Evolutionary conservation across 2,888 invertebrate genomes (phyloP).

Genomic region (Gymnocheta viridis): DNA sequence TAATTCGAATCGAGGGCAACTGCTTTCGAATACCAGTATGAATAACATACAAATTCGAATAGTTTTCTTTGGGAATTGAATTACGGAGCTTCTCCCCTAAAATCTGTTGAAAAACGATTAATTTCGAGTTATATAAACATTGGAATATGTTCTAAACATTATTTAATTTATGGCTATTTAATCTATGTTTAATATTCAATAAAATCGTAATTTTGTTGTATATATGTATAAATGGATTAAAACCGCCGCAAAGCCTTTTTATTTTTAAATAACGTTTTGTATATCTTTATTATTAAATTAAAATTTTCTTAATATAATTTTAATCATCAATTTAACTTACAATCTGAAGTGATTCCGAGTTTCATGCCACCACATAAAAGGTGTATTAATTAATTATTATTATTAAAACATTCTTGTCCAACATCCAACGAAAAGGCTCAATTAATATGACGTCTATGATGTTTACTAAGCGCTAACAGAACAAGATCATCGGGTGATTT

Average conservation of each 20-base stretch:
- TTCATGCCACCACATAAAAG: background rate
- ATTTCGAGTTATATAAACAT: too few species aligned
- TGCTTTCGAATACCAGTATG: too few species aligned
- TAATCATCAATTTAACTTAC: background rate
- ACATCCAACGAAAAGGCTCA: background rate
- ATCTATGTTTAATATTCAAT: too few species aligned
- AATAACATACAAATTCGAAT: too few species aligned
- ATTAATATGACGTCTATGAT: slow-evolving; percentile 70
- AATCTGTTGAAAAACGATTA: too few species aligned
- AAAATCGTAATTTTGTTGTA: too few species aligned
- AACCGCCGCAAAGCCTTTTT: background rate
- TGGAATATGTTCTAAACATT: too few species aligned
- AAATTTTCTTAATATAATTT: background rate
- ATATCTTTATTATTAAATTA: background rate
- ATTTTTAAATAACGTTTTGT: background rate
- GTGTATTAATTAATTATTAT: background rate
- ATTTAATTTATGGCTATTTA: too few species aligned
- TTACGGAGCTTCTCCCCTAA: too few species aligned
- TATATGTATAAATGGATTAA: background rate
- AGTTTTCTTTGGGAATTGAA: too few species aligned
- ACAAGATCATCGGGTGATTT: slow-evolving; percentile 79
- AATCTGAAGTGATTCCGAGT: background rate
- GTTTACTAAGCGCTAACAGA: slow-evolving; percentile 75
- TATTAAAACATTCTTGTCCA: too few species aligned
- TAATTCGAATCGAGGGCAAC: too few species aligned